These are phyloP conservation scores for Molossus molossus DNA, from an alignment of 2,797 vertebrate genomes.

Conservation along the genomic window DNA sequence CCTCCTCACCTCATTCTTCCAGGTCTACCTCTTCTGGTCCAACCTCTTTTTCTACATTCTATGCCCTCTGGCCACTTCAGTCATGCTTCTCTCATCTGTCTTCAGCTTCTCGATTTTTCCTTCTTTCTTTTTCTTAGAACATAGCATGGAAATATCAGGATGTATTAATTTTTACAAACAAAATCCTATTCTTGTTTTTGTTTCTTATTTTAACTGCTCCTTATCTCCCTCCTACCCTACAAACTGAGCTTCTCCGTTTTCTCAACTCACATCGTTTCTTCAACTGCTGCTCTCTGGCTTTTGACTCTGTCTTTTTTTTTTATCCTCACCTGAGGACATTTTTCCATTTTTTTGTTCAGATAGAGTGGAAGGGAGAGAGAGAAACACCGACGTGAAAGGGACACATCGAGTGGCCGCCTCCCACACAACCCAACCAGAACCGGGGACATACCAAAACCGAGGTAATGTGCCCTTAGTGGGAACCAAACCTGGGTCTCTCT, in stretches of 20 bases:
- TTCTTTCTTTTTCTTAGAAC: background rate
- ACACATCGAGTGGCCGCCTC: background rate
- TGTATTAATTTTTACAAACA: background rate
- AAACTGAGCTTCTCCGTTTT: background rate
- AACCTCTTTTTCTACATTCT: background rate
- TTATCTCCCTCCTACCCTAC: background rate
- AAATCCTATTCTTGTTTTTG: background rate
- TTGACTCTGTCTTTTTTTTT: background rate
- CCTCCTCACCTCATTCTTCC: background rate
- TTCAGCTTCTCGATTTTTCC: background rate
- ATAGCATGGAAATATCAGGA: background rate
- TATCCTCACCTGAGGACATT: too few relatives aligned
- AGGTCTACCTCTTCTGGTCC: background rate
- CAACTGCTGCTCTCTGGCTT: background rate
- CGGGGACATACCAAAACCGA: too few relatives aligned
- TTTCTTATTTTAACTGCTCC: constrained; percentile 2
- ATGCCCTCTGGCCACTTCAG: background rate
- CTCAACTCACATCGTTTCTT: background rate
- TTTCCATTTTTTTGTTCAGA: too few relatives aligned
- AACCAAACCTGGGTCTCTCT: too few relatives aligned
- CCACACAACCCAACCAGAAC: too few relatives aligned
- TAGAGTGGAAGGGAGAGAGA: too few relatives aligned
- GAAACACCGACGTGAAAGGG: too few relatives aligned
- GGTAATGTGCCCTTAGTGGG: too few relatives aligned
- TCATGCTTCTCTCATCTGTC: background rate